phyloP scores from a whole-genome alignment of 1,140 invertebrate genomes.

The Lepidurus arcticus region DNA sequence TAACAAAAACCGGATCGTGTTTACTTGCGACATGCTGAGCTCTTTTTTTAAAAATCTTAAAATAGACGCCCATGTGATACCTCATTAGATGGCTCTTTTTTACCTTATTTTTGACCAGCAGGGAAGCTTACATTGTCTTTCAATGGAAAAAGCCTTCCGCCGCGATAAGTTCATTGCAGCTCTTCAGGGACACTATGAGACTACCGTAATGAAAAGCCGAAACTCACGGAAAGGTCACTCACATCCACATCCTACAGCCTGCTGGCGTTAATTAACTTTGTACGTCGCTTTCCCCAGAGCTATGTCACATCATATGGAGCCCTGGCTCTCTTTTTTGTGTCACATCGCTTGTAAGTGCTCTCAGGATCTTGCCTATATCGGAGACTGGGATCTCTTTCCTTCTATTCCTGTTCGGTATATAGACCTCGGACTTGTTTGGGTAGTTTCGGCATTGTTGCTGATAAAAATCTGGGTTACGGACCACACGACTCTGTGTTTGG shows the following conservation, averaged over 20 bases:
- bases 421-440: not conserved
- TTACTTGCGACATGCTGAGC: too few relatives aligned
- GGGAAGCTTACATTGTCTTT: not conserved
- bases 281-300: not conserved
- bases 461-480: not conserved
- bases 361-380: not conserved
- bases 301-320: not conserved
- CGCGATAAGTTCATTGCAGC: not conserved
- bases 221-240: not conserved
- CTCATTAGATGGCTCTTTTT: too few relatives aligned
- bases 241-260: not conserved
- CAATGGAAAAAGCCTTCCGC: not conserved
- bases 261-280: slow-evolving; percentile 11
- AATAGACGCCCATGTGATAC: too few relatives aligned
- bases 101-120: too few relatives aligned
- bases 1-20: too few relatives aligned
- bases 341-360: not conserved
- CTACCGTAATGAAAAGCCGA: not conserved
- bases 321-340: not conserved
- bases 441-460: not conserved
- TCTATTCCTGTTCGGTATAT: not conserved
- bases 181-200: not conserved
- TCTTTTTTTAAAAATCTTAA: too few relatives aligned
- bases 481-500: not conserved
- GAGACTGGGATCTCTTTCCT: not conserved